phyloP scores from a whole-genome alignment of 2,888 invertebrate genomes.

The Apoda limacodes region DNA sequence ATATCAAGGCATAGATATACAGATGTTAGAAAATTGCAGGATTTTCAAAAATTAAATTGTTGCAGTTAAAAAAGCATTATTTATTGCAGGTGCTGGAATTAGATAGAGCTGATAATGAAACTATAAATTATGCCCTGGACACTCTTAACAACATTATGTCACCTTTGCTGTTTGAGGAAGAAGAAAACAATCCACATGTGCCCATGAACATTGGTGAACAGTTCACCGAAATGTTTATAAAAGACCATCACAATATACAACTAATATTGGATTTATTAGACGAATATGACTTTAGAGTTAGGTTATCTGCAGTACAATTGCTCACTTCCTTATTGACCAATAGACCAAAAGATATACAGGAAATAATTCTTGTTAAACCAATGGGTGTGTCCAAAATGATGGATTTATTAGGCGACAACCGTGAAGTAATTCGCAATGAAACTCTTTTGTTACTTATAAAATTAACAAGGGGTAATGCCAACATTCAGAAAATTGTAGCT shows the following conservation, averaged over 20 bases:
- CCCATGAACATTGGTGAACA: slow-evolving; percentile 86
- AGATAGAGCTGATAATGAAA: slow-evolving; percentile 92
- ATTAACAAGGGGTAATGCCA: slow-evolving; percentile 92
- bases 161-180: slow-evolving; percentile 84
- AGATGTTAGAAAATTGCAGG: too few relatives aligned
- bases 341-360: slow-evolving; percentile 88
- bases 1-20: too few relatives aligned
- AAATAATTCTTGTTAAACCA: slow-evolving; percentile 89
- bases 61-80: too few relatives aligned
- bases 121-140: slow-evolving; percentile 91
- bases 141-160: slow-evolving; percentile 92
- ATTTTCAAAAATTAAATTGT: too few relatives aligned
- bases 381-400: slow-evolving; percentile 98
- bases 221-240: slow-evolving; percentile 97
- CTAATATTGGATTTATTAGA: slow-evolving; percentile 87
- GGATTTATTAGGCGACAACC: slow-evolving; percentile 92
- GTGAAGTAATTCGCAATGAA: slow-evolving; percentile 97
- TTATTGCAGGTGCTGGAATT: slow-evolving; percentile 83
- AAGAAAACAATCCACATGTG: slow-evolving; percentile 74
- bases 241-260: slow-evolving; percentile 86
- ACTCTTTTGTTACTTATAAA: slow-evolving; percentile 91
- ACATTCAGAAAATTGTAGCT: slow-evolving; percentile 98
- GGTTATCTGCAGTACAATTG: slow-evolving; percentile 90
- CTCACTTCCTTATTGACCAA: slow-evolving; percentile 89
- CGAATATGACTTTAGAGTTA: slow-evolving; percentile 94